A percentile compares a stretch with the other conserved stretches of the same genome.
Evolutionary conservation across 2,797 vertebrate species (phyloP).

Genomic region (Melopsittacus undulatus): DNA sequence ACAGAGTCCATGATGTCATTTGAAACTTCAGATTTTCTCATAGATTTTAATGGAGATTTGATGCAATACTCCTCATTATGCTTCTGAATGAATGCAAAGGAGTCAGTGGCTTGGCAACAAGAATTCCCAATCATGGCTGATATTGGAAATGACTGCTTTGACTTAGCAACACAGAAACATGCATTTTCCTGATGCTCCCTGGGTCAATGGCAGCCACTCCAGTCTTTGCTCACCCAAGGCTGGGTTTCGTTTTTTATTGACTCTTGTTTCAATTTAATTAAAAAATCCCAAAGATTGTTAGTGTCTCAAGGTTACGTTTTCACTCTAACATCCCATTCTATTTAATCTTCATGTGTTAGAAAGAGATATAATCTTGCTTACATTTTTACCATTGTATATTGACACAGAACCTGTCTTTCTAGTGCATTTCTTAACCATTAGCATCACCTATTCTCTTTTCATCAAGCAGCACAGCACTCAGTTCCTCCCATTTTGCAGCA

Average conservation of each 20-base stretch:
- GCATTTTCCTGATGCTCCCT: background rate
- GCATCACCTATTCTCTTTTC: background rate
- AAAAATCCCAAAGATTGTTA: background rate
- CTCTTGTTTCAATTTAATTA: background rate
- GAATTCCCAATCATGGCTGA: background rate
- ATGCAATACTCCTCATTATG: background rate
- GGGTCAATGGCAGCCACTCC: background rate
- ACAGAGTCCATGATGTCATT: background rate
- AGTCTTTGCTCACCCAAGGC: background rate
- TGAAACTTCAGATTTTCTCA: background rate
- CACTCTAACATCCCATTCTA: background rate
- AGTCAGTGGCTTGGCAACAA: background rate
- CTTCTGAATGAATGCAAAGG: background rate
- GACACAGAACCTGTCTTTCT: background rate
- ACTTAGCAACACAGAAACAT: background rate
- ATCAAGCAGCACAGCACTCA: background rate
- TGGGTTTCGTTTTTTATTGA: background rate
- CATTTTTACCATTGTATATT: background rate
- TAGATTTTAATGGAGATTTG: background rate
- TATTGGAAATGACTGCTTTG: background rate
- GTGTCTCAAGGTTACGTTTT: background rate
- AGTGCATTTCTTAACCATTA: background rate
- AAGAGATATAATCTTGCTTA: background rate
- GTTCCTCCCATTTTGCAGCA: background rate
- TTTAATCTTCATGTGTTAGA: background rate